These are phyloP conservation scores for Carettochelys insculpta DNA, from an alignment of 2,113 vertebrate species.

Conservation along the genomic window DNA sequence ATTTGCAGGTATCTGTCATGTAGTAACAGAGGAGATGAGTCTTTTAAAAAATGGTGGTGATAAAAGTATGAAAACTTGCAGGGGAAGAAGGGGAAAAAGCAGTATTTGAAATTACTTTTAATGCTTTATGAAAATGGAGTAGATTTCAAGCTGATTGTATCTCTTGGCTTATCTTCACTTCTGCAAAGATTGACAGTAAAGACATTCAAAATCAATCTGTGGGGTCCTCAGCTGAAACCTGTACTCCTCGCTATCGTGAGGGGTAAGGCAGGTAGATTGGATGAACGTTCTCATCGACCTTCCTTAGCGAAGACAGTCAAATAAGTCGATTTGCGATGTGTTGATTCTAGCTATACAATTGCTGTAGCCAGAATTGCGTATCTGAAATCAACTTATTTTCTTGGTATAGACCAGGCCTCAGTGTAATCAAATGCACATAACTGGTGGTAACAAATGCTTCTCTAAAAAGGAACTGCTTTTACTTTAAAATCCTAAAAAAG, in stretches of 20 bases:
- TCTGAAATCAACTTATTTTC: too few relatives aligned
- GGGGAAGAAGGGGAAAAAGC: neutral
- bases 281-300: too few relatives aligned
- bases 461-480: neutral
- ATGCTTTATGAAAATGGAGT: neutral
- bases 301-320: too few relatives aligned
- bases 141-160: neutral
- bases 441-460: neutral
- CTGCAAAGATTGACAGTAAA: too few relatives aligned
- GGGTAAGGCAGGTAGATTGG: too few relatives aligned
- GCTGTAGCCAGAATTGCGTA: too few relatives aligned
- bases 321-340: too few relatives aligned
- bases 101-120: neutral
- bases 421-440: neutral
- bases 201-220: too few relatives aligned
- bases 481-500: neutral
- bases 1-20: neutral
- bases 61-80: neutral
- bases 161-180: too few relatives aligned
- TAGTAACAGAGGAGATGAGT: neutral
- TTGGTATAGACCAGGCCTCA: neutral
- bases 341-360: too few relatives aligned
- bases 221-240: too few relatives aligned
- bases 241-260: too few relatives aligned
- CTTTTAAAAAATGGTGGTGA: neutral